phyloP scores from a whole-genome alignment of 2,797 vertebrate species.

The Aulostomus chinensis region DNA sequence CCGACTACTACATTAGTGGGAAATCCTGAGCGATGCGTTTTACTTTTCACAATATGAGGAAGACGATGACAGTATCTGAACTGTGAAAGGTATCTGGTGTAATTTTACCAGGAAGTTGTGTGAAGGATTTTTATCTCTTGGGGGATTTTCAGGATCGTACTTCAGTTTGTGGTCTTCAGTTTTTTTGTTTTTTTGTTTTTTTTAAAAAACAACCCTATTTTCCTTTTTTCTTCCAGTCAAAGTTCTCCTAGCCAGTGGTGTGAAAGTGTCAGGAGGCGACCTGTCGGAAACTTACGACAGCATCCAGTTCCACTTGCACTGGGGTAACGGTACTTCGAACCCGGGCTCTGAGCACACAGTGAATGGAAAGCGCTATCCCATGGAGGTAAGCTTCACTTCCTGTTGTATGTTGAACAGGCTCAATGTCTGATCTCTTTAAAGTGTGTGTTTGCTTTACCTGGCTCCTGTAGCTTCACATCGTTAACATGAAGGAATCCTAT shows the following conservation, averaged over 20 bases:
- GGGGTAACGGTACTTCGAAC: slow-evolving; percentile 60
- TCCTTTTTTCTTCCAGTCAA: slow-evolving; percentile 53
- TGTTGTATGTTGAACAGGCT: too few species aligned
- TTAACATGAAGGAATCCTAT: slow-evolving; percentile 55
- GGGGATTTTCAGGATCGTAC: too few species aligned
- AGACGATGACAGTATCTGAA: too few species aligned
- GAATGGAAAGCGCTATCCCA: slow-evolving; percentile 62
- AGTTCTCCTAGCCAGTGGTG: background rate
- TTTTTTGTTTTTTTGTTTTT: too few species aligned
- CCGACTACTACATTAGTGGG: too few species aligned
- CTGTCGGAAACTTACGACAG: slow-evolving; percentile 54
- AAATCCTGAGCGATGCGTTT: too few species aligned
- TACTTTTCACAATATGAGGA: too few species aligned
- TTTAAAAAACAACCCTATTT: background rate
- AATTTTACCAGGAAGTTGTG: too few species aligned
- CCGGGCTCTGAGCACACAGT: slow-evolving; percentile 81
- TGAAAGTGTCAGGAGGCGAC: slow-evolving; percentile 49
- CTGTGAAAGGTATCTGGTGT: too few species aligned
- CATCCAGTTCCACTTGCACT: slow-evolving; percentile 80
- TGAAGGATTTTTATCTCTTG: too few species aligned
- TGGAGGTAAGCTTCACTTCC: slow-evolving; percentile 82
- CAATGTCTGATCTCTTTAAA: too few species aligned
- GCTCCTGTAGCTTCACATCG: slow-evolving; percentile 76
- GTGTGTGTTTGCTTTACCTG: background rate
- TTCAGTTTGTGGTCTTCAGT: too few species aligned